These are phyloP conservation scores for Poecilus cupreus DNA, from an alignment of 2,888 invertebrate species.

Conservation along the genomic window DNA sequence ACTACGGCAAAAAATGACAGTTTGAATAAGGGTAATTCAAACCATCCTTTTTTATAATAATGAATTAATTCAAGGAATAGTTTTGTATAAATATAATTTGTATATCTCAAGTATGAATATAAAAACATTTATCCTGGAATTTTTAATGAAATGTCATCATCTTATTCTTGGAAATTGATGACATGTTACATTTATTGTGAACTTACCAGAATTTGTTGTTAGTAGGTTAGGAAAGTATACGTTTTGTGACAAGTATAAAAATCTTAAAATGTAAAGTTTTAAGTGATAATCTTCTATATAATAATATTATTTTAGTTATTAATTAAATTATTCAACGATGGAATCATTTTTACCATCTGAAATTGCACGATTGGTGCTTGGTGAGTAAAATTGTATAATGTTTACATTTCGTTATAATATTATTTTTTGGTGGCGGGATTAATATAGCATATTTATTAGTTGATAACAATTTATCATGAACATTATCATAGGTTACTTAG, in stretches of 20 bases:
- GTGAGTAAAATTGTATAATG: slow-evolving; percentile 62
- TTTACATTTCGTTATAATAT: slow-evolving; percentile 25
- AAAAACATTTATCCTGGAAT: background rate
- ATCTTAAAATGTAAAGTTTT: slow-evolving; percentile 3
- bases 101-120: background rate
- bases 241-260: slow-evolving; percentile 8
- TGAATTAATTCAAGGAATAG: background rate
- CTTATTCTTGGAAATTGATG: background rate
- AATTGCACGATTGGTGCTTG: slow-evolving; percentile 67
- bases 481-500: slow-evolving; percentile 69
- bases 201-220: background rate
- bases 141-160: background rate
- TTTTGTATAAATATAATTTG: background rate
- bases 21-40: background rate
- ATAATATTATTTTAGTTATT: background rate
- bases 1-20: slow-evolving; percentile 12
- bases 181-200: background rate
- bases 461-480: background rate
- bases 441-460: background rate
- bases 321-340: slow-evolving; percentile 61
- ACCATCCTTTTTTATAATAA: background rate
- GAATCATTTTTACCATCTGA: slow-evolving; percentile 65
- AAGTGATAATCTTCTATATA: background rate
- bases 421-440: slow-evolving; percentile 1
- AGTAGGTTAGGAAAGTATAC: background rate